Evolutionary conservation across 2,888 invertebrate species (phyloP).

Genomic region (Diogma glabrata): DNA sequence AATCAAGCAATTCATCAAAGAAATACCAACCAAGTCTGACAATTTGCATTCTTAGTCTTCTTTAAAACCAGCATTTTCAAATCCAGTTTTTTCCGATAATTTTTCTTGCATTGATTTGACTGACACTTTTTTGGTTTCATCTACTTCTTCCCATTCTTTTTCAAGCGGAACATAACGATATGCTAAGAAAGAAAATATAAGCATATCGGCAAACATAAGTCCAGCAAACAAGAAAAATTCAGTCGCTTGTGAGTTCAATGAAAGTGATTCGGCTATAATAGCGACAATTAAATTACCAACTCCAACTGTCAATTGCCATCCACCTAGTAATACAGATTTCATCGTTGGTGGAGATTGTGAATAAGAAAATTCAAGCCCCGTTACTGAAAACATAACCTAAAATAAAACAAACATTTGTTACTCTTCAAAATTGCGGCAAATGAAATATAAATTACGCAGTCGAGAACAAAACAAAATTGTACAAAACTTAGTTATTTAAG

Average conservation of each 20-base stretch:
- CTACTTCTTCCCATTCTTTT: neutral
- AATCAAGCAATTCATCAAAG: conserved; percentile 1
- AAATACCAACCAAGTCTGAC: neutral
- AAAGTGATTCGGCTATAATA: conserved; percentile 66
- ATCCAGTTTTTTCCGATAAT: neutral
- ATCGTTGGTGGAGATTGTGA: conserved; percentile 61
- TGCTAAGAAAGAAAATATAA: conserved; percentile 71
- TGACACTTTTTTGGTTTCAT: neutral
- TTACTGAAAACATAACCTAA: conserved; percentile 53
- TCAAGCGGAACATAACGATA: conserved; percentile 48
- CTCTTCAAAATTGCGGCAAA: too few relatives aligned
- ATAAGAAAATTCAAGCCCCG: conserved; percentile 59
- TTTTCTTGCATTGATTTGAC: neutral
- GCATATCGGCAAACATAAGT: conserved; percentile 74
- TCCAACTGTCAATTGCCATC: conserved; percentile 88
- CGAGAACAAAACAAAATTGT: too few relatives aligned
- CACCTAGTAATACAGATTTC: conserved; percentile 89
- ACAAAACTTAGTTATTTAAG: too few relatives aligned
- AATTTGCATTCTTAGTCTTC: neutral
- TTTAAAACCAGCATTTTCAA: neutral
- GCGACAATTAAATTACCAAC: conserved; percentile 90
- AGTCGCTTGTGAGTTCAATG: conserved; percentile 58
- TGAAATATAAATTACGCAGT: too few relatives aligned
- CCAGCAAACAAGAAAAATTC: conserved; percentile 86
- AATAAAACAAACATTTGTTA: too few relatives aligned